These are phyloP conservation scores for Melospiza melodia DNA, from an alignment of 2,113 vertebrate species.

Conservation along the genomic window DNA sequence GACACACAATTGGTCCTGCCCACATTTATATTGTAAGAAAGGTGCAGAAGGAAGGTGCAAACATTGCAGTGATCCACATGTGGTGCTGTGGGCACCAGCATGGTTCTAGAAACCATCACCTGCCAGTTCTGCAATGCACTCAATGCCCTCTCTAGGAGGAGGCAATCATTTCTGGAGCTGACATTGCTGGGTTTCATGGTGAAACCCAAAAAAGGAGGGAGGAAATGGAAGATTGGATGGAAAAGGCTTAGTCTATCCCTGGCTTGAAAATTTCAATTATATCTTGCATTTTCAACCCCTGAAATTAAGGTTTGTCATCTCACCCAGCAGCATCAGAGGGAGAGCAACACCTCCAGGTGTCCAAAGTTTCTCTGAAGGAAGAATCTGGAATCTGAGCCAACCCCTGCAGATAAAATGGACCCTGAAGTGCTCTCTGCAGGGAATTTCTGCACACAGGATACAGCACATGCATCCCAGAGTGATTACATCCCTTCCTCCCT, in stretches of 20 bases:
- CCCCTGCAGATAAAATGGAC: neutral
- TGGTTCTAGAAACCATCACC: accelerated
- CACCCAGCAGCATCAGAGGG: neutral
- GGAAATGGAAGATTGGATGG: neutral
- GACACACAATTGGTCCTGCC: neutral
- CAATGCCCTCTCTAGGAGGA: neutral
- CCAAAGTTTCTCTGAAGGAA: neutral
- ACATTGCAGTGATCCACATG: too few species aligned
- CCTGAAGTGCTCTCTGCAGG: neutral
- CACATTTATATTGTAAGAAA: neutral
- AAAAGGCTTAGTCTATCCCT: neutral
- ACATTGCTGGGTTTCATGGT: neutral
- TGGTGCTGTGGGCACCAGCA: neutral
- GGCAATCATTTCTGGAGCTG: neutral
- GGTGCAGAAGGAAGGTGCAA: neutral
- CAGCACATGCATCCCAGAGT: neutral
- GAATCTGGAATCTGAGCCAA: neutral
- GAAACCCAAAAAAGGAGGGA: neutral
- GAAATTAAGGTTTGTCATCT: neutral
- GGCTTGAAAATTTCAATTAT: neutral
- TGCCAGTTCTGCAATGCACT: neutral
- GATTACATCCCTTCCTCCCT: neutral
- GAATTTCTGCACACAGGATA: neutral
- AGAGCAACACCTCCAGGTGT: neutral
- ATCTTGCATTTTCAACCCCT: neutral